phyloP scores from a whole-genome alignment of 64 coral and sea anemone species.

The Porites lutea region DNA sequence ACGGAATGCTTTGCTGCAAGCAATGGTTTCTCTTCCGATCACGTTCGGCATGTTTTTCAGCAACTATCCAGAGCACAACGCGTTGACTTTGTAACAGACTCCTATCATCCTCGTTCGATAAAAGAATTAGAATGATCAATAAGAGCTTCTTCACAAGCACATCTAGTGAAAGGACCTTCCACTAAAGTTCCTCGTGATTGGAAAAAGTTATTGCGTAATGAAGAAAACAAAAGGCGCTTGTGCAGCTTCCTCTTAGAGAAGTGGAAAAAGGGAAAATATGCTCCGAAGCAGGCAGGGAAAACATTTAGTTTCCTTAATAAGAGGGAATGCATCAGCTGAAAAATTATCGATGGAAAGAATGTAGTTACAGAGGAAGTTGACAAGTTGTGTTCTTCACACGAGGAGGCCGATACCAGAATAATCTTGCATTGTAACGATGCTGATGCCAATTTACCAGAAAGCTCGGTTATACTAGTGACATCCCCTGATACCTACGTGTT shows the following conservation, averaged over 20 bases:
- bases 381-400: too few relatives aligned
- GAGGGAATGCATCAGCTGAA: neutral
- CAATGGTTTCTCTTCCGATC: neutral
- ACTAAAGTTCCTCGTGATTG: slow-evolving; percentile 28
- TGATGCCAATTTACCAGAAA: too few relatives aligned
- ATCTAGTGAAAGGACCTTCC: slow-evolving; percentile 18
- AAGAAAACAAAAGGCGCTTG: slow-evolving; percentile 59
- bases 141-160: neutral
- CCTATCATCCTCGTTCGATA: slow-evolving; percentile 2
- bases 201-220: slow-evolving; percentile 37
- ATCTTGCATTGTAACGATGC: too few relatives aligned
- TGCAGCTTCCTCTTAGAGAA: too few relatives aligned
- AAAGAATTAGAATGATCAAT: slow-evolving; percentile 1
- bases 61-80: neutral
- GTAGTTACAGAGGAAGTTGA: too few relatives aligned
- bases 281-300: too few relatives aligned
- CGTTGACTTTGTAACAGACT: slow-evolving; percentile 34
- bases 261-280: too few relatives aligned
- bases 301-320: neutral
- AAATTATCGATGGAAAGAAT: too few relatives aligned
- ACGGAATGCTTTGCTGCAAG: slow-evolving; percentile 13
- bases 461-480: too few relatives aligned
- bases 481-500: too few relatives aligned
- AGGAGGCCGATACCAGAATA: too few relatives aligned
- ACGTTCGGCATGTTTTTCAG: neutral